Evolutionary conservation across 2,113 vertebrate species (phyloP).

Genomic region (Plectropomus leopardus): DNA sequence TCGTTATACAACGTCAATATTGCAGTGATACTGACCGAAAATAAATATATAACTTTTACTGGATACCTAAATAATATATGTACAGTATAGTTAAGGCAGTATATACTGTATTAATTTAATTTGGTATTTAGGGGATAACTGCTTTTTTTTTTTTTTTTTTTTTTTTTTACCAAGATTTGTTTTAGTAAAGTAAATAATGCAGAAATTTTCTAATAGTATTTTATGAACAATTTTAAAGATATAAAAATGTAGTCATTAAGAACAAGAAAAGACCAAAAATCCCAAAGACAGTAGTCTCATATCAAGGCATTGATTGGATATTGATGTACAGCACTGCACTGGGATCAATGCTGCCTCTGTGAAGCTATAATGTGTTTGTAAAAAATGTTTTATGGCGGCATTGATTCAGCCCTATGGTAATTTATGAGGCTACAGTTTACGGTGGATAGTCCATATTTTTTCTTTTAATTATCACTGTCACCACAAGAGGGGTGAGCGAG

Average conservation of each 20-base stretch:
- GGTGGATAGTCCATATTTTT: not conserved
- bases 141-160: too few species aligned
- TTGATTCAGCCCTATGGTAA: not conserved
- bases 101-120: not conserved
- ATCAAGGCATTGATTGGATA: not conserved
- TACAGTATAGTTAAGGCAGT: not conserved
- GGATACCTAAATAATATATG: not conserved
- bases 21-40: too few species aligned
- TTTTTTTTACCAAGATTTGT: not conserved
- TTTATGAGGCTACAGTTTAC: not conserved
- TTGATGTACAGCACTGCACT: not conserved
- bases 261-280: not conserved
- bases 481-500: not conserved
- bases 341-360: not conserved
- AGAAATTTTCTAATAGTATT: not conserved
- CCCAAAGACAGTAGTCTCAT: not conserved
- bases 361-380: not conserved
- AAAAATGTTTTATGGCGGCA: not conserved
- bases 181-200: not conserved
- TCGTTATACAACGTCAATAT: too few species aligned
- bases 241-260: not conserved
- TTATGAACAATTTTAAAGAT: not conserved
- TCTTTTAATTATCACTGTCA: constrained; percentile 6
- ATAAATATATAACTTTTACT: not conserved
- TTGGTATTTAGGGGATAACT: not conserved